phyloP scores from a whole-genome alignment of 1,140 invertebrate genomes.

The Luehdorfia chinensis region DNA sequence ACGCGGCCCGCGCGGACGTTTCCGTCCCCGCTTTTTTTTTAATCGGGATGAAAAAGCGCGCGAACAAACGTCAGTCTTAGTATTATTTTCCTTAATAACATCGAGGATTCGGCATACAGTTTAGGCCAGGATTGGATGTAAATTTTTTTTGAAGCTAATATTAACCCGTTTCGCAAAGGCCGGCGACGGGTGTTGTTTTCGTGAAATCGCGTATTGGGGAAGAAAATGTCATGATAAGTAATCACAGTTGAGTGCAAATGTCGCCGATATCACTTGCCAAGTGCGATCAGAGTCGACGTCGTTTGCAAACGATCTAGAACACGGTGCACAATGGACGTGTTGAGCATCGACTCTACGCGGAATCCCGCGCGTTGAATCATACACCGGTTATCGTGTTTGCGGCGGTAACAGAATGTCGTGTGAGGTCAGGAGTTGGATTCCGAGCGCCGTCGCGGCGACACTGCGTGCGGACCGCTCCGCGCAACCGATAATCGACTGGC shows the following conservation, averaged over 20 bases:
- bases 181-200: slow-evolving; percentile 40
- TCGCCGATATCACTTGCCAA: slow-evolving; percentile 50
- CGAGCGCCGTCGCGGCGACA: slow-evolving; percentile 59
- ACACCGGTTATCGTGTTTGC: slow-evolving; percentile 68
- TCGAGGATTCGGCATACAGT: neutral
- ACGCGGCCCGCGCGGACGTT: slow-evolving; percentile 62
- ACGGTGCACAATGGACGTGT: slow-evolving; percentile 30
- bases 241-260: slow-evolving; percentile 68
- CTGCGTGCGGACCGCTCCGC: slow-evolving; percentile 54
- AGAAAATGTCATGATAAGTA: slow-evolving; percentile 58
- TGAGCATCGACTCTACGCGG: slow-evolving; percentile 59
- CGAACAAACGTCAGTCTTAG: slow-evolving; percentile 31
- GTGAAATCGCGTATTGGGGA: slow-evolving; percentile 38
- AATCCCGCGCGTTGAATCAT: slow-evolving; percentile 66
- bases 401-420: slow-evolving; percentile 44
- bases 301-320: slow-evolving; percentile 25
- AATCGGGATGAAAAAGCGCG: slow-evolving; percentile 43
- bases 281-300: slow-evolving; percentile 24
- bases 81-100: slow-evolving; percentile 19
- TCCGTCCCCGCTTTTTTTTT: slow-evolving; percentile 38
- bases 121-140: neutral
- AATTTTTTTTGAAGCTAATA: slow-evolving; percentile 2
- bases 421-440: slow-evolving; percentile 73
- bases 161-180: slow-evolving; percentile 32
- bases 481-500: slow-evolving; percentile 61